phyloP scores from a whole-genome alignment of 2,113 vertebrate genomes.

The Bubo scandiacus region DNA sequence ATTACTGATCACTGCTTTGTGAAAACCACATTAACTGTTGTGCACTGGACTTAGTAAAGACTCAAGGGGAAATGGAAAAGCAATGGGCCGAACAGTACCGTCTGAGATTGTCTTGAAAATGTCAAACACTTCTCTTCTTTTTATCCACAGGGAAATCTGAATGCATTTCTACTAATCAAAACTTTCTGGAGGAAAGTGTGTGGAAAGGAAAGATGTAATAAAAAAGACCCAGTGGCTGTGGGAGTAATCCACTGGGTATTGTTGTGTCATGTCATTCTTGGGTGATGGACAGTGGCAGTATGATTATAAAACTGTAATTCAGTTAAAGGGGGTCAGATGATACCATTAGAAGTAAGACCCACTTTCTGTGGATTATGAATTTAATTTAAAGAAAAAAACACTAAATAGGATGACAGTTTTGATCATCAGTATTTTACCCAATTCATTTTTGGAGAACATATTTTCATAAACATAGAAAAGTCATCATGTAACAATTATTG shows the following conservation, averaged over 20 bases:
- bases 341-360: background rate
- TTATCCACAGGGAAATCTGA: background rate
- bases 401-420: background rate
- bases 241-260: background rate
- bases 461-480: background rate
- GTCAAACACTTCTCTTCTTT: constrained; percentile 23
- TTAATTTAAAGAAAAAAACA: background rate
- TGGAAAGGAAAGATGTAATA: background rate
- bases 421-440: background rate
- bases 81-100: background rate
- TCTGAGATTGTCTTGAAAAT: constrained; percentile 20
- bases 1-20: constrained; percentile 53
- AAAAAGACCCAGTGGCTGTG: background rate
- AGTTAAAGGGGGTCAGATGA: background rate
- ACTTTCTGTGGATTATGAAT: background rate
- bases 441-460: background rate
- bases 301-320: constrained; percentile 11
- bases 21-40: constrained; percentile 45
- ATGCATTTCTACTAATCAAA: background rate
- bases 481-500: background rate
- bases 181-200: background rate
- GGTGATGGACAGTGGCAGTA: background rate
- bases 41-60: constrained; percentile 34
- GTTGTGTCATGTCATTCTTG: background rate
- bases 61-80: constrained; percentile 21